A percentile compares a stretch with the other conserved stretches of the same genome.
These are phyloP conservation scores for Rhizoglyphus robini DNA, from an alignment of 1,140 invertebrate genomes.

Conservation along the genomic window DNA sequence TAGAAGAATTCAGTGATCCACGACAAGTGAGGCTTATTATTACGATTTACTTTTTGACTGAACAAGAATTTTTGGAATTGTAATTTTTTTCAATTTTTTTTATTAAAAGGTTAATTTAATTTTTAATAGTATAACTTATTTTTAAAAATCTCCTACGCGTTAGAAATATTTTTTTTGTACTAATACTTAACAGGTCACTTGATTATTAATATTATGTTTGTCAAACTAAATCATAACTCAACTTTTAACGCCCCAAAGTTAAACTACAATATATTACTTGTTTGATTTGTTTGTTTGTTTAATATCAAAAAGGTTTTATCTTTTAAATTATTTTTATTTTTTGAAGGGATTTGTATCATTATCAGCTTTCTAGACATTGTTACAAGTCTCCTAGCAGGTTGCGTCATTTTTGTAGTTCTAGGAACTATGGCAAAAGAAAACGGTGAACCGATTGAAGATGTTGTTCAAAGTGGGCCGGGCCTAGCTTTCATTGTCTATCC, in stretches of 20 bases:
- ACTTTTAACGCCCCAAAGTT: conserved; percentile 97
- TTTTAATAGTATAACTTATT: conserved; percentile 43
- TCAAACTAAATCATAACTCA: conserved; percentile 81
- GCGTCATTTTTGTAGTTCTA: conserved; percentile 93
- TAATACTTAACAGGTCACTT: conserved; percentile 31
- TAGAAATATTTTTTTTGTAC: conserved; percentile 38
- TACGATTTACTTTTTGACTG: no score
- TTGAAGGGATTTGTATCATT: conserved; percentile 72
- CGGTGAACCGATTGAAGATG: conserved; percentile 11
- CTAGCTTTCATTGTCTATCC: conserved; percentile 91
- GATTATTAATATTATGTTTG: conserved; percentile 79
- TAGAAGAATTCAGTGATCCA: no score
- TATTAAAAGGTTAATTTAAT: no score
- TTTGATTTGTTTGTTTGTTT: background rate
- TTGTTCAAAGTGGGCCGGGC: conserved; percentile 44
- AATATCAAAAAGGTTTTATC: background rate
- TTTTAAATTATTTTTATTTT: conserved; percentile 42
- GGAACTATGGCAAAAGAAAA: conserved; percentile 40
- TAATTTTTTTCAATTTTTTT: no score
- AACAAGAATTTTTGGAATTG: no score
- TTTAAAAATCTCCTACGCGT: conserved; percentile 37
- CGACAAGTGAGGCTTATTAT: no score
- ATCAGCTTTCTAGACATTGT: conserved; percentile 90
- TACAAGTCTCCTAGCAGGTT: conserved; percentile 93
- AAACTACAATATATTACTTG: conserved; percentile 83